Base-by-base conservation (phyloP, 2,797 vertebrate genomes). In the Thamnophis elegans region DNA sequence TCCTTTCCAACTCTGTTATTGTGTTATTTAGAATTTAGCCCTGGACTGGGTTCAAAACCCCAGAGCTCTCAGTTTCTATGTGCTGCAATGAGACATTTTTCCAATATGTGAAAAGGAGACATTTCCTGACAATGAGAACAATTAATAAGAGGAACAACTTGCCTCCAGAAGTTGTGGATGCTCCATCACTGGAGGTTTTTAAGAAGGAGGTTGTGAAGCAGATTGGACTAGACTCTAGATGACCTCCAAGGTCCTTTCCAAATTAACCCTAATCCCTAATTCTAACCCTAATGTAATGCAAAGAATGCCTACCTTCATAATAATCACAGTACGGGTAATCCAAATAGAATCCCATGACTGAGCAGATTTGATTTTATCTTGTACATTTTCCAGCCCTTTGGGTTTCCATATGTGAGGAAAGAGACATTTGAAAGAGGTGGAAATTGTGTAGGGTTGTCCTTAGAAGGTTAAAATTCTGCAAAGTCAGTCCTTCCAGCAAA, bases 321-420 rank as follows among this genome's bases (percentile, higher is more conserved):
- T 47, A 5, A 68, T 92, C 42, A 2, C 2, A 9, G 6, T 42
- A 32, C 5, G 25, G 1, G 0, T 55, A 91, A 12, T 20, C 36
- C 20, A 87, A 18, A 89, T 18, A 55, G 16, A 90, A 1, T 0
- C 28, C 89, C 25, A 47, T 51, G n/a, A 25, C 7, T 6, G 0
- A 85, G 20, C 0, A 4, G 1, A 0, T 2, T 32, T 28, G n/a
- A 25, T 5, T 13, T 20, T 5, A 47, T 14, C 28, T 51, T 0
- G 62, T 6, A 28, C 53, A 20, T 55, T 54, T 7, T 3, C 0
- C 0, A 25, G 5, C 25, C 20, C 47, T 14, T 65, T 62, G 25
- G 18, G 4, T 78, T 53, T 14, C 22, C 88, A 47, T 22, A 32
- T 6, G 54, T 54, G 87, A 5, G 3, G 59, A 10, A 4, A 56